These are phyloP conservation scores for Sarcophaga carnaria DNA, from an alignment of 2,888 invertebrate species.

Conservation along the genomic window DNA sequence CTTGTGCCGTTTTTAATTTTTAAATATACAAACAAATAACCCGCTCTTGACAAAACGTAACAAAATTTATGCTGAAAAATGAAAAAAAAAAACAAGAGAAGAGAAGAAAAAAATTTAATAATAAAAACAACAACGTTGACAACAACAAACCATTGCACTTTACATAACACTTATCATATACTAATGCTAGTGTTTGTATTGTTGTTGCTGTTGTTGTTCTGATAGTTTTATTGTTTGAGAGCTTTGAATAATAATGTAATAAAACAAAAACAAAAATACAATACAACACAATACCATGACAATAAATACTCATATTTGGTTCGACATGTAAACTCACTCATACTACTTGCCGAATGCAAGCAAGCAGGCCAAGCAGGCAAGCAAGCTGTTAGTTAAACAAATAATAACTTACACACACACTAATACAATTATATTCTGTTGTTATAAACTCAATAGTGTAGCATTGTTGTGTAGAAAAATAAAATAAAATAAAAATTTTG, in stretches of 20 bases:
- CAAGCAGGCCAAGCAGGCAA: slow-evolving; percentile 8
- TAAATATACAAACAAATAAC: slow-evolving; percentile 20
- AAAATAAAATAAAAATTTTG: slow-evolving; percentile 34
- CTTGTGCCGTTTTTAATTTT: not conserved
- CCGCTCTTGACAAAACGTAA: slow-evolving; percentile 33
- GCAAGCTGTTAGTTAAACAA: slow-evolving; percentile 44
- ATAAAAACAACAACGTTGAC: not conserved
- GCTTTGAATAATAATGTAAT: slow-evolving; percentile 24
- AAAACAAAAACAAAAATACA: not conserved
- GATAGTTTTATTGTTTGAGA: slow-evolving; percentile 30
- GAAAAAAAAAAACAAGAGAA: slow-evolving; percentile 8
- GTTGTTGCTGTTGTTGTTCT: not conserved
- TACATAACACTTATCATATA: slow-evolving; percentile 38
- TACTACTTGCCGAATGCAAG: not conserved
- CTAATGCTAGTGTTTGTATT: not conserved
- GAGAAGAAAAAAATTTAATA: not conserved
- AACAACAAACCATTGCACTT: slow-evolving; percentile 47
- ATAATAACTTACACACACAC: slow-evolving; percentile 14
- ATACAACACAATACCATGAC: not conserved
- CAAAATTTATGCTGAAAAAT: slow-evolving; percentile 41
- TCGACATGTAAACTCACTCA: slow-evolving; percentile 1
- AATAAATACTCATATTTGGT: slow-evolving; percentile 9
- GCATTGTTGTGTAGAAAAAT: slow-evolving; percentile 40
- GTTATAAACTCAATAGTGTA: slow-evolving; percentile 58
- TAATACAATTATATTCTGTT: slow-evolving; percentile 39